Base-by-base conservation (phyloP, 2,888 invertebrate genomes). In the Zele albiditarsus region DNA sequence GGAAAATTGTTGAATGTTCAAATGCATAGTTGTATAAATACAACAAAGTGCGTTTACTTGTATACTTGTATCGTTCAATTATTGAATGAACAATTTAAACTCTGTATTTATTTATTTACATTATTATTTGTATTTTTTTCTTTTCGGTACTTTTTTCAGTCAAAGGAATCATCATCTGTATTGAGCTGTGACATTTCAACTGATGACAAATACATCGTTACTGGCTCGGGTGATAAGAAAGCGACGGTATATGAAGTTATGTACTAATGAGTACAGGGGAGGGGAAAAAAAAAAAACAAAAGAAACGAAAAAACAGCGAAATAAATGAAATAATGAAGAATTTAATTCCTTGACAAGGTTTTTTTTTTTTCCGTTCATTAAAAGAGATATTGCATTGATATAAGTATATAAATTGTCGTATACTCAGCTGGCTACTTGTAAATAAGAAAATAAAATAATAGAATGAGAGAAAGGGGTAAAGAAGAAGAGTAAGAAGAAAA, bases 121-220 rank as follows among this genome's bases (percentile, higher is more conserved):
- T 31, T 23, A 57, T 14, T 49, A 20, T 46, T 60, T 62, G 31
- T 69, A 6, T 16, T 70, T 70, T 4, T 46, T n/a, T 46, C 5
- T 46, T 46, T 38, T 38, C 38, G 38, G 38, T 8, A 70, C 16
- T 31, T 28, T 12, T 75, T 71, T 46, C 92, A 96, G 96, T 96
- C 96, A 68, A 98, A 98, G 91, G 98, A 99, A 92, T 96, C 97
- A 77, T 98, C 98, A 83, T 98, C 98, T 87, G 98, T 99, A 88
- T 93, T 99, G 86, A 98, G 98, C 92, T 99, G 98, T 92, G 99
- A 99, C 93, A 97, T 99, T 91, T 97, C 98, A 80, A 94, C 96
- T 78, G 98, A 99, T 90, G 98, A 99, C 92, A 98, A 98, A 91
- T 98, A 96, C 91, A 98, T 99, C 86, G 97, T 98, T 85, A 98